These are phyloP conservation scores for Zaprionus gabonicus DNA, from an alignment of 1,140 invertebrate genomes.

Conservation along the genomic window DNA sequence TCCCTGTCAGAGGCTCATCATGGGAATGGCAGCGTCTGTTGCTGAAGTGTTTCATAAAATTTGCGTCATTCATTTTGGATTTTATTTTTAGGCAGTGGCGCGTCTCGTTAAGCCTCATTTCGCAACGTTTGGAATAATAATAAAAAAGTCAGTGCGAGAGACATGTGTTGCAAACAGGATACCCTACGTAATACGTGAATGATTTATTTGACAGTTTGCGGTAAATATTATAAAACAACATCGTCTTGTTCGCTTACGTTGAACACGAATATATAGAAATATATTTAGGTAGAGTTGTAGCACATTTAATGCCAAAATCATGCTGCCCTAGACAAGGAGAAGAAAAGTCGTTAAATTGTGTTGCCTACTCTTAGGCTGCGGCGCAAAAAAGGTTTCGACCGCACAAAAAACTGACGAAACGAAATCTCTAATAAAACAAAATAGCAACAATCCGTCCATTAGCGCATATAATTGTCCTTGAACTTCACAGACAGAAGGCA, in stretches of 20 bases:
- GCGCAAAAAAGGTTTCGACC: conserved; percentile 16
- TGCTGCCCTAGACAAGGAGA: neutral
- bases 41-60: conserved; percentile 32
- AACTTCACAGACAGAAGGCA: conserved; percentile 31
- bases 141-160: neutral
- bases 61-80: conserved; percentile 41
- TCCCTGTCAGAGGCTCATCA: conserved; percentile 4
- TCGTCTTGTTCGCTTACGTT: neutral
- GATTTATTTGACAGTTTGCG: neutral
- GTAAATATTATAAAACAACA: neutral
- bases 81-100: conserved; percentile 41
- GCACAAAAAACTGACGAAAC: neutral
- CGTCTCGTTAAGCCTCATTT: conserved; percentile 21
- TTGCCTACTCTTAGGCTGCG: conserved; percentile 39
- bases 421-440: conserved; percentile 13
- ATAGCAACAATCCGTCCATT: conserved; percentile 29
- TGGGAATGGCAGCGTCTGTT: conserved; percentile 23
- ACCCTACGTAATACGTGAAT: neutral
- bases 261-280: neutral
- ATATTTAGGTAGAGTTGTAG: too few species aligned
- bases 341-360: conserved; percentile 20
- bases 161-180: neutral
- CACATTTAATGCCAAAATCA: neutral
- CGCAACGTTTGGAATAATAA: conserved; percentile 9
- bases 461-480: conserved; percentile 42